Evolutionary conservation across 2,113 vertebrate genomes (phyloP), one percentile per base, ranked within the genome.

Genomic region (Cranoglanis bouderius): DNA sequence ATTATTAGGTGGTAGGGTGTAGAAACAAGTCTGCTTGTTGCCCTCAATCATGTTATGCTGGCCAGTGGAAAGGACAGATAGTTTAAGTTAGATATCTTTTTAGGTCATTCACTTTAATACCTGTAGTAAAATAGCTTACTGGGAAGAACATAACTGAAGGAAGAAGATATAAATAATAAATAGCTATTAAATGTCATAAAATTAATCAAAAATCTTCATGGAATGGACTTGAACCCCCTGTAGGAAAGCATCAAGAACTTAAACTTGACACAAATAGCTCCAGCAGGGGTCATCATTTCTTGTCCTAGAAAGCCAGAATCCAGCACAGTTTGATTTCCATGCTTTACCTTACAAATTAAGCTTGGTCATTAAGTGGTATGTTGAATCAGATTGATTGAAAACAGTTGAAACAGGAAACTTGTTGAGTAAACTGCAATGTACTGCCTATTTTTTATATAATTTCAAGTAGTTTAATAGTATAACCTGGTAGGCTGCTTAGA

Each of bases 281-380:
- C 80, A 82, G 51, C 53, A 82, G 80, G 53, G 51, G 80, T 82
- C 80, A 21, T 82, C 32, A 38, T 82, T 82, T 82, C 80, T 32
- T 57, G 3, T 57, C 53, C 51, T 21, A 10, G n/a, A 55, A 12
- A 55, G 51, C 1, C 51, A 21, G n/a, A 53, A 53, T 53, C 29
- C 29, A 80, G 8, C n/a, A 13, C 46, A 19, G 6, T 32, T 53
- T 78, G 7, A 81, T 81, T 81, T 81, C 16, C 0, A 16, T 7
- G 26, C 43, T 78, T 78, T 78, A 51, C 18, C 6, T 81, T 53
- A 35, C 19, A 74, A 38, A 43, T 1, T 29, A 29, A 80, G 29
- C 6, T 32, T 35, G 14, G 18, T 2, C 32, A 32, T 81, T 21
- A 81, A 81, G 51, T 55, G n/a, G 1, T 10, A 18, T 35, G 16